Percentiles rank a stretch among this genome's conserved stretches.
Conservation (phyloP, 2,888 invertebrate genomes). For the Idaea dimidiata region DNA sequence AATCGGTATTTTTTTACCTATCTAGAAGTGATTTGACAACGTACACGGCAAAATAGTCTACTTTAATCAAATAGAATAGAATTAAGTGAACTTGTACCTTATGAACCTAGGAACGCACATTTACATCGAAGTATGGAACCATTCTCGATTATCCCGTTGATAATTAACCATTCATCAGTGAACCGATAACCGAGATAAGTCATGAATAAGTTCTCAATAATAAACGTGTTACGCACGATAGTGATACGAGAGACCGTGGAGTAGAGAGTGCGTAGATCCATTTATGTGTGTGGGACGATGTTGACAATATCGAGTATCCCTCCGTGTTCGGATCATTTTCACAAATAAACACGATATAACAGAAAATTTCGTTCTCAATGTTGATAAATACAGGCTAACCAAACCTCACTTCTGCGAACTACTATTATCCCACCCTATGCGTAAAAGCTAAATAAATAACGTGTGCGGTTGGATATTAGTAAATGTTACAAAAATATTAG, state of each 20-base stretch:
- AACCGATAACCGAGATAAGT: conserved; percentile 18
- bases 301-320: conserved; percentile 1
- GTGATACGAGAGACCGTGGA: too few relatives aligned
- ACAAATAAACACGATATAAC: conserved; percentile 12
- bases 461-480: too few relatives aligned
- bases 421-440: conserved; percentile 26
- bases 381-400: not conserved
- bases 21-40: too few relatives aligned
- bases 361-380: conserved; percentile 8
- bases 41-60: too few relatives aligned
- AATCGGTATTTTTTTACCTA: too few relatives aligned
- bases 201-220: conserved; percentile 18
- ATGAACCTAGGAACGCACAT: not conserved
- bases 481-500: too few relatives aligned
- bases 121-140: conserved; percentile 5
- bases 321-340: conserved; percentile 3
- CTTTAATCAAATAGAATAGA: too few relatives aligned
- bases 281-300: conserved; percentile 5
- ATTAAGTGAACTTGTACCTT: too few relatives aligned
- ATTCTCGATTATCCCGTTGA: conserved; percentile 14
- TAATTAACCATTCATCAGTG: conserved; percentile 16
- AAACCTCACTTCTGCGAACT: conserved; percentile 3
- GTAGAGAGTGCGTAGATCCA: conserved; percentile 3
- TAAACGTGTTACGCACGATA: conserved; percentile 9
- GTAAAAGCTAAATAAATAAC: too few relatives aligned